These are phyloP conservation scores for Teleiodes luculella DNA, from an alignment of 2,888 invertebrate genomes.

Conservation along the genomic window DNA sequence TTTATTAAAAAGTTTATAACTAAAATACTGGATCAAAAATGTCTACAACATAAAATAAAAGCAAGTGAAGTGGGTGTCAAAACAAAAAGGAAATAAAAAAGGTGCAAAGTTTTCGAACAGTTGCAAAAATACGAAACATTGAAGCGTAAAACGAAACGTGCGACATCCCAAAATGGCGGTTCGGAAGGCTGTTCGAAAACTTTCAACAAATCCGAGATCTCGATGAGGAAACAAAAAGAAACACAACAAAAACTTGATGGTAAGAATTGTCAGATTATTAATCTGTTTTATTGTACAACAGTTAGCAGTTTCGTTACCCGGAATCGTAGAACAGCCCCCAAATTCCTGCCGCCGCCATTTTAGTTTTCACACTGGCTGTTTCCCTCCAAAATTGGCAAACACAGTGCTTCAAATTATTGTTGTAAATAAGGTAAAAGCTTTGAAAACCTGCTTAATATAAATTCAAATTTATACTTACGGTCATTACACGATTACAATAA, in stretches of 20 bases:
- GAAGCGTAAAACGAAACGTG: conserved; percentile 44
- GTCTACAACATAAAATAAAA: no score
- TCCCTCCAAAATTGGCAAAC: conserved; percentile 78
- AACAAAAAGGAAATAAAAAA: conserved; percentile 27
- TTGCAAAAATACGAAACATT: conserved; percentile 64
- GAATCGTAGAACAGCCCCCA: conserved; percentile 79
- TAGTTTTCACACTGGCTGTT: conserved; percentile 51
- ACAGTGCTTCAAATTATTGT: conserved; percentile 65
- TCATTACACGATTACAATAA: no score
- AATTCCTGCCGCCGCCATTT: conserved; percentile 78
- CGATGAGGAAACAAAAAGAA: conserved; percentile 61
- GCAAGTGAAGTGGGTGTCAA: neutral
- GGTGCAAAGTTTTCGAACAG: conserved; percentile 81
- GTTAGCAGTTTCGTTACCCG: conserved; percentile 45
- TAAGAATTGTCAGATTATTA: conserved; percentile 35
- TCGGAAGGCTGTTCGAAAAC: conserved; percentile 84
- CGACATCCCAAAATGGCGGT: conserved; percentile 67
- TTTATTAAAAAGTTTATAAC: no score
- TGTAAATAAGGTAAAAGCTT: no score
- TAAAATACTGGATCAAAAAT: no score
- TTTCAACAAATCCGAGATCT: conserved; percentile 59
- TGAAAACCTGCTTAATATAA: neutral
- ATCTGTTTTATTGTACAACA: conserved; percentile 39
- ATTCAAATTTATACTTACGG: no score
- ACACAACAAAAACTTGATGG: conserved; percentile 59